Percentiles rank a stretch among this genome's conserved stretches.
These are phyloP conservation scores for Girardinichthys multiradiatus DNA, from an alignment of 2,113 vertebrate species.

Conservation along the genomic window DNA sequence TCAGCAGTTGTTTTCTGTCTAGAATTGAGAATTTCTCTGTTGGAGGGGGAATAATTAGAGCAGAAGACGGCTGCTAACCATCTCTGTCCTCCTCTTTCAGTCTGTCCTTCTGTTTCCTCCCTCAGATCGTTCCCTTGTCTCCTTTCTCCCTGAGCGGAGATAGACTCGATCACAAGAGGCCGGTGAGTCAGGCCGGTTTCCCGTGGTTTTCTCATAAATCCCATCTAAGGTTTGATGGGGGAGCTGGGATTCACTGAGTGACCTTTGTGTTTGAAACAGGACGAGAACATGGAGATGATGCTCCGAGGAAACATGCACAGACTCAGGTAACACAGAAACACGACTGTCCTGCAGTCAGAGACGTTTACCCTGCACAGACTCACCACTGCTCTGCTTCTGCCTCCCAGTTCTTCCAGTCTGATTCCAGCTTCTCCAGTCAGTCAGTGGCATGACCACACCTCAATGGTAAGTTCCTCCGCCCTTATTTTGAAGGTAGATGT, in stretches of 20 bases:
- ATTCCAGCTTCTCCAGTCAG: slow-evolving; percentile 67
- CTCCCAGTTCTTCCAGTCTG: slow-evolving; percentile 70
- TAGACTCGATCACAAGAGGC: slow-evolving; percentile 76
- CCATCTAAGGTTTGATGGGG: too few species aligned
- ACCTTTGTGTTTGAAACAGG: slow-evolving; percentile 59
- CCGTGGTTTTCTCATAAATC: neutral
- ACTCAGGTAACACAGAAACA: slow-evolving; percentile 60
- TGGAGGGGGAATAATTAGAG: too few species aligned
- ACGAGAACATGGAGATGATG: slow-evolving; percentile 75
- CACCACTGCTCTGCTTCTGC: neutral
- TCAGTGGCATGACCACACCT: slow-evolving; percentile 74
- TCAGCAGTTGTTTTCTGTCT: too few species aligned
- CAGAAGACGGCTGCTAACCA: too few species aligned
- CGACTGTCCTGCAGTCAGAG: too few species aligned
- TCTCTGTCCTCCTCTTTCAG: neutral
- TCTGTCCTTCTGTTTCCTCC: slow-evolving; percentile 2
- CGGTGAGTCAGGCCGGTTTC: slow-evolving; percentile 63
- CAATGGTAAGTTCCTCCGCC: slow-evolving; percentile 64
- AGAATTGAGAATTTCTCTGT: too few species aligned
- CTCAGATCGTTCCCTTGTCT: slow-evolving; percentile 73
- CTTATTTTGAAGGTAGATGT: neutral
- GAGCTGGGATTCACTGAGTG: neutral
- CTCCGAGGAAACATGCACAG: slow-evolving; percentile 74
- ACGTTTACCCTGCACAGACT: accelerated
- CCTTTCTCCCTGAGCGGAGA: slow-evolving; percentile 74